Evolutionary conservation across 2,888 invertebrate genomes (phyloP).

Genomic region (Epiblema foenella): DNA sequence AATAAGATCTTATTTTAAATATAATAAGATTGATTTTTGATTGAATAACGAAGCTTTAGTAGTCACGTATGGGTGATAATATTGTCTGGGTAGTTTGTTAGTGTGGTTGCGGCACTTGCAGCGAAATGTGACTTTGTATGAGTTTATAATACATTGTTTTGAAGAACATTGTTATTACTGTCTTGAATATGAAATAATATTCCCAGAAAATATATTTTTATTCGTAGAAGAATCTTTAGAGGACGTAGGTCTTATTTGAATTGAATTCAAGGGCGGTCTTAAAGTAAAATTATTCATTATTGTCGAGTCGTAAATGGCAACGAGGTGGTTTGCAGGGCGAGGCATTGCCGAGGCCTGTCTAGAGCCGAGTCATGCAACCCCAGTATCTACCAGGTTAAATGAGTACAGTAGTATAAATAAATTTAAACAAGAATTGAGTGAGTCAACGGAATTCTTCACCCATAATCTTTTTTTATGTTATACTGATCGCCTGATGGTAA

Average conservation of each 20-base stretch:
- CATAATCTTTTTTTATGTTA: no score
- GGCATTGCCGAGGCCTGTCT: no score
- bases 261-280: neutral
- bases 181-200: conserved; percentile 11
- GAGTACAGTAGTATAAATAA: no score
- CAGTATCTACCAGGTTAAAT: no score
- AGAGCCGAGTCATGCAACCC: no score
- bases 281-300: no score
- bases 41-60: conserved; percentile 2
- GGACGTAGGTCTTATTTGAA: neutral
- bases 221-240: neutral
- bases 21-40: conserved; percentile 3
- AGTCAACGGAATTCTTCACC: no score
- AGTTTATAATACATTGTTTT: conserved; percentile 14
- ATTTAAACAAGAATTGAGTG: no score
- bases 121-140: conserved; percentile 14
- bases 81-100: conserved; percentile 34
- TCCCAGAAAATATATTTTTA: neutral
- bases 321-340: no score
- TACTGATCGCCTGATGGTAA: no score
- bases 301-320: no score
- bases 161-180: neutral
- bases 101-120: conserved; percentile 9
- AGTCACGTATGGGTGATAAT: conserved; percentile 33
- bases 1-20: neutral